A percentile compares a stretch with the other conserved stretches of the same genome.
These are phyloP conservation scores for Galeopterus variegatus DNA, from an alignment of 2,113 vertebrate species.

Conservation along the genomic window DNA sequence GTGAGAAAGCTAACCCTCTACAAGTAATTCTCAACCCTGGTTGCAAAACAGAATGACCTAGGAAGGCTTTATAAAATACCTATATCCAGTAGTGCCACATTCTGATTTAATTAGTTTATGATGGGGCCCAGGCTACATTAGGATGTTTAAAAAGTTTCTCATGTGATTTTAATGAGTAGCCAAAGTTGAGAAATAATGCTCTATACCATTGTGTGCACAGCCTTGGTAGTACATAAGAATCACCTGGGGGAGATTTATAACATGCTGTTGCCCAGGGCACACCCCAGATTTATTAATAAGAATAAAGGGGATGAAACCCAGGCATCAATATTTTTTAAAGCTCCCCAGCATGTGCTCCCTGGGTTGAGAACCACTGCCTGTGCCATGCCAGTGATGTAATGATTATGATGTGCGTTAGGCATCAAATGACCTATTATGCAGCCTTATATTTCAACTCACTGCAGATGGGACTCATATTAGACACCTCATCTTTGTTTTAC, in stretches of 20 bases:
- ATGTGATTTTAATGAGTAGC: constrained; percentile 37
- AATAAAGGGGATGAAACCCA: not conserved
- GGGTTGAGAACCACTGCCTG: not conserved
- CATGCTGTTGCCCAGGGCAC: not conserved
- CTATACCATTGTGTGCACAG: not conserved
- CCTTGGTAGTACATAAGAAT: not conserved
- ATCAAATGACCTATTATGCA: constrained; percentile 59
- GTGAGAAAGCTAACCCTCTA: not conserved
- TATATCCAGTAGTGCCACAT: not conserved
- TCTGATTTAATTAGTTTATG: not conserved
- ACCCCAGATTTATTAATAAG: not conserved
- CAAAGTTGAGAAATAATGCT: not conserved
- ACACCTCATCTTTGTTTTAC: constrained; percentile 36
- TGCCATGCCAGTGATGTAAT: not conserved
- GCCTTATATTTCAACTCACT: constrained; percentile 21
- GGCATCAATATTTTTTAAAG: not conserved
- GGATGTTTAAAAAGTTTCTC: not conserved
- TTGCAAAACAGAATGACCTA: not conserved
- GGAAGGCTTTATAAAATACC: not conserved
- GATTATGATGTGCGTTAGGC: constrained; percentile 1
- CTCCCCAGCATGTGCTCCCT: not conserved
- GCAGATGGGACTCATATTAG: constrained; percentile 13
- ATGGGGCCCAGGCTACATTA: not conserved
- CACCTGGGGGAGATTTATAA: not conserved
- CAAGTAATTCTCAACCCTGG: not conserved